Evolutionary conservation across 2,113 vertebrate species (phyloP).

Genomic region (Dissostichus mawsoni): DNA sequence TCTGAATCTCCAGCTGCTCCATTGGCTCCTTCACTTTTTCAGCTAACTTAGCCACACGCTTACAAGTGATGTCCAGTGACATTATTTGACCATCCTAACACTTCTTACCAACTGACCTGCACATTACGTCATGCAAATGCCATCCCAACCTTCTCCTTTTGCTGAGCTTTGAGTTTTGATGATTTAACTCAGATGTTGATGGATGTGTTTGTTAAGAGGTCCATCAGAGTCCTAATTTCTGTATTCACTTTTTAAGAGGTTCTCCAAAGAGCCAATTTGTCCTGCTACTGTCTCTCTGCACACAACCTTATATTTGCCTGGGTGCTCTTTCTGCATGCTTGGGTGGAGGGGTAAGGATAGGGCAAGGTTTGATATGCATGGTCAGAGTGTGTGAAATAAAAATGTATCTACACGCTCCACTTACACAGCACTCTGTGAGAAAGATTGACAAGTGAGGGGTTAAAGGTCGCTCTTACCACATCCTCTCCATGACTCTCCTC

Average conservation of each 20-base stretch:
- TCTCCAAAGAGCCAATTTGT: slow-evolving; percentile 21
- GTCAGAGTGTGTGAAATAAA: slow-evolving; percentile 20
- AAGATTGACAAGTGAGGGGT: slow-evolving; percentile 1
- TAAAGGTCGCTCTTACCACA: slow-evolving; percentile 86
- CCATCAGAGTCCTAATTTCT: not conserved
- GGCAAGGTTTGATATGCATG: slow-evolving; percentile 19
- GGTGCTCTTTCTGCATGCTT: not conserved
- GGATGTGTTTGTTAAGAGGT: not conserved
- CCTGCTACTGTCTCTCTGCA: not conserved
- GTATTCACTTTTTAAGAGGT: not conserved
- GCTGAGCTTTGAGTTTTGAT: not conserved
- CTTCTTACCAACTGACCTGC: not conserved
- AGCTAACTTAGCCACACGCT: not conserved
- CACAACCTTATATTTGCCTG: not conserved
- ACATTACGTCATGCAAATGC: not conserved
- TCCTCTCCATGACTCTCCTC: slow-evolving; percentile 95
- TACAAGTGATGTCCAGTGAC: not conserved
- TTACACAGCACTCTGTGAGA: not conserved
- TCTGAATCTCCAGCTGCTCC: too few relatives aligned
- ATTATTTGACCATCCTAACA: not conserved
- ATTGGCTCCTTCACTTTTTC: too few relatives aligned
- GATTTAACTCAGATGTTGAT: slow-evolving; percentile 1
- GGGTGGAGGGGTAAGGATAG: not conserved
- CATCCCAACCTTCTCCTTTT: not conserved
- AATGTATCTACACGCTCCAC: slow-evolving; percentile 10